Base-by-base conservation (phyloP, 2,113 vertebrate species). In the Psilopsiagon aymara region DNA sequence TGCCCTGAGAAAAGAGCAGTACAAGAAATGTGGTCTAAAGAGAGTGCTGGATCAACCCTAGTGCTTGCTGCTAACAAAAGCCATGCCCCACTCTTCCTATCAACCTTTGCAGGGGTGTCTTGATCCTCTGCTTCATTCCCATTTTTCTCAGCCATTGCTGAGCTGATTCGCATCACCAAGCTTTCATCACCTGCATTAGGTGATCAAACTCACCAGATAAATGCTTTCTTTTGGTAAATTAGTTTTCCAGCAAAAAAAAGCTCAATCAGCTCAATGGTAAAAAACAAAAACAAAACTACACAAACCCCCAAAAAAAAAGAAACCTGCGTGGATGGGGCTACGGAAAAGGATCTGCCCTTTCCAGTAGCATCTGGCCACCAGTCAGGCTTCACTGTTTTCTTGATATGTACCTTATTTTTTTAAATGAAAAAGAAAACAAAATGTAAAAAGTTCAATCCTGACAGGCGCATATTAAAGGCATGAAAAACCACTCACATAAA, bases 401-500 rank as follows among this genome's bases (percentile, higher is more conserved):
- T 49, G 10, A 12, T 10, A 7, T 8, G 5, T 7, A 27, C 4
- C 9, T 44, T 77, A 20, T 25, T 25, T 53, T 62, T 51, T 49
- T 16, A 5, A 83, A 78, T 35, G 9, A 37, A 60, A 53, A 62
- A 17, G 15, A 53, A 11, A 44, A 24, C 2, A 49, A 76, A 19
- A n/a, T 1, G 13, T 28, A 37, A 82, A 41, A 52, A 33, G 18
- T 39, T 44, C 43, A 77, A 35, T 39, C 17, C 17, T 44, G 31
- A 33, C 15, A 60, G 33, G 55, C 19, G 5, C 27, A 4, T 17
- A 52, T 43, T 35, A 47, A 68, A 88, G 46, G 17, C 3, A 0
- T 10, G 21, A 57, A 41, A 49, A 73, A 31, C 0, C 14, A 17
- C 20, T 46, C 5, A 7, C 1, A 1, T 18, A 31, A 87, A 60